Conservation (phyloP, 2,113 vertebrate species). For the Chrysemys picta region DNA sequence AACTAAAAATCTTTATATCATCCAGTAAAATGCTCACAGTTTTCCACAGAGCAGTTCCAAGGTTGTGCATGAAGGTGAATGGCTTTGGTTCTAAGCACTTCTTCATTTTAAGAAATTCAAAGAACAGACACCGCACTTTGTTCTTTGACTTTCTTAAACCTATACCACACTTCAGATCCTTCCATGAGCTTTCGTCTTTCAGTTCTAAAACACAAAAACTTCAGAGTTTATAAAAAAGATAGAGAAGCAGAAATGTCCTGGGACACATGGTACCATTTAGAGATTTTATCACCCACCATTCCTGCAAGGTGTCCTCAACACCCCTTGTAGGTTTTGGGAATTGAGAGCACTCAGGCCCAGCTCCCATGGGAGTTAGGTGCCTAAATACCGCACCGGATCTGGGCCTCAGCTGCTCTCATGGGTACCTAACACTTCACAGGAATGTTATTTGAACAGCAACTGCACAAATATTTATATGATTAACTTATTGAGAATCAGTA, state of each 20-base stretch:
- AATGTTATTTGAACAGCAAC: slow-evolving; percentile 22
- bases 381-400: neutral
- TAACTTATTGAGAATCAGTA: slow-evolving; percentile 15
- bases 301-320: neutral
- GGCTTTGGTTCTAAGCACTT: slow-evolving; percentile 75
- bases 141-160: slow-evolving; percentile 80
- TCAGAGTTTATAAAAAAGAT: slow-evolving; percentile 50
- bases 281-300: slow-evolving; percentile 32
- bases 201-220: slow-evolving; percentile 76
- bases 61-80: slow-evolving; percentile 78
- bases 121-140: slow-evolving; percentile 72
- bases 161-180: slow-evolving; percentile 69
- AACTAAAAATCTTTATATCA: slow-evolving; percentile 54
- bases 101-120: slow-evolving; percentile 83
- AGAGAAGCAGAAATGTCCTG: slow-evolving; percentile 64
- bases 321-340: neutral
- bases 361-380: neutral
- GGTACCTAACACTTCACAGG: neutral
- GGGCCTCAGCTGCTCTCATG: neutral
- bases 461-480: neutral
- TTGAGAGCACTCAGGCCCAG: neutral
- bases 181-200: slow-evolving; percentile 79
- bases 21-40: slow-evolving; percentile 25
- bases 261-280: slow-evolving; percentile 56
- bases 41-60: slow-evolving; percentile 68